These are phyloP conservation scores for Oreotrochilus melanogaster DNA, from an alignment of 2,113 vertebrate genomes.

Conservation along the genomic window DNA sequence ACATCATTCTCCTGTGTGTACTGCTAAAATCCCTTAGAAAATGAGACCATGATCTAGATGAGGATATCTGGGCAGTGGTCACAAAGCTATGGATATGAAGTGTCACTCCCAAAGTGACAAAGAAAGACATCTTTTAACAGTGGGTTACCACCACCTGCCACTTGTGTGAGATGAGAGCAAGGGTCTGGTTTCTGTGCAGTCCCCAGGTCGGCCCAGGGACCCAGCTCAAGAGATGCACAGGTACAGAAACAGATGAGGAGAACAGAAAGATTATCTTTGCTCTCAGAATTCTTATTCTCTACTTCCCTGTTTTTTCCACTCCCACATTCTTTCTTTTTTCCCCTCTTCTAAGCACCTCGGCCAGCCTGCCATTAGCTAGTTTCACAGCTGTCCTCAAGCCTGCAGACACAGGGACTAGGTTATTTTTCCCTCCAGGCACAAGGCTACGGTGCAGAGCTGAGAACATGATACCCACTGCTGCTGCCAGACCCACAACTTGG, in stretches of 20 bases:
- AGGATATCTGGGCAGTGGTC: background rate
- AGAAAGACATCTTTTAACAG: background rate
- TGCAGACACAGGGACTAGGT: background rate
- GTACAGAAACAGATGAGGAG: background rate
- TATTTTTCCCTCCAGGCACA: background rate
- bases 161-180: accelerated
- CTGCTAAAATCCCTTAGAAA: slow-evolving; percentile 26
- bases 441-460: background rate
- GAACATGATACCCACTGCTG: background rate
- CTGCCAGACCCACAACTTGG: background rate
- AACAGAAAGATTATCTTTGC: background rate
- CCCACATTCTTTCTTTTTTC: background rate
- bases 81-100: background rate
- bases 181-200: background rate
- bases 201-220: accelerated
- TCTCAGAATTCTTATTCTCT: background rate
- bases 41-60: background rate
- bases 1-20: accelerated
- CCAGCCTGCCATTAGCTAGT: background rate
- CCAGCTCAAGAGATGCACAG: background rate
- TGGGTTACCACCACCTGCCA: background rate
- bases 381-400: background rate
- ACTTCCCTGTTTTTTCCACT: background rate
- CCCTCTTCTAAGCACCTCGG: background rate
- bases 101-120: background rate